Evolutionary conservation across 2,888 invertebrate genomes (phyloP).

Genomic region (Drosophila borealis): DNA sequence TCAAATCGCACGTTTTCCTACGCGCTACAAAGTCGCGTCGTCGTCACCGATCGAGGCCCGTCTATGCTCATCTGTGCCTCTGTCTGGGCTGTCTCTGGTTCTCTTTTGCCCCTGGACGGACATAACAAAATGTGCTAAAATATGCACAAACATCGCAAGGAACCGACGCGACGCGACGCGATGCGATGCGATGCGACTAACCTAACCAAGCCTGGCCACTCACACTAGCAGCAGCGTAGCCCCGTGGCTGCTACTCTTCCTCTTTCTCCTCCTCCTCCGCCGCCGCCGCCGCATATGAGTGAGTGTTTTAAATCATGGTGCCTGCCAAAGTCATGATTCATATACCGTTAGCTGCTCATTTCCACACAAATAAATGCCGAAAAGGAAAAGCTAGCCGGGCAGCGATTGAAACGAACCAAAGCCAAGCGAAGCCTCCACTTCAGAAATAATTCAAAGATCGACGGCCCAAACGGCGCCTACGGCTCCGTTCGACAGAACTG

Average conservation of each 20-base stretch:
- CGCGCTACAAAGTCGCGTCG: conserved; percentile 72
- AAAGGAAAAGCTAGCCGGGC: conserved; percentile 57
- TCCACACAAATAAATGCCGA: conserved; percentile 80
- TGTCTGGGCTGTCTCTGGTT: conserved; percentile 27
- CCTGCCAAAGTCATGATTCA: conserved; percentile 85
- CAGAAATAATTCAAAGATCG: conserved; percentile 61
- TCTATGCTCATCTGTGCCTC: conserved; percentile 30
- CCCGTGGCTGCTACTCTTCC: conserved; percentile 1
- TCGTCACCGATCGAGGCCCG: conserved; percentile 47
- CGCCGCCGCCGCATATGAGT: conserved; percentile 68
- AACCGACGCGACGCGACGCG: conserved; percentile 28
- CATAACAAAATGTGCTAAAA: conserved; percentile 81
- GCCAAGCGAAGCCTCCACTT: conserved; percentile 53
- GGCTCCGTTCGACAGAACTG: conserved; percentile 26
- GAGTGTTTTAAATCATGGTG: conserved; percentile 83
- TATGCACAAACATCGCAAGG: conserved; percentile 78
- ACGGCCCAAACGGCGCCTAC: conserved; percentile 54
- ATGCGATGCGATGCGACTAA: conserved; percentile 24
- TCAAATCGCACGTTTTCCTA: conserved; percentile 80
- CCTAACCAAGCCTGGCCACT: conserved; percentile 48
- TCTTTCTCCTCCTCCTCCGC: conserved; percentile 32
- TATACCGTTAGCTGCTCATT: conserved; percentile 84
- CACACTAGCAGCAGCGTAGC: conserved; percentile 18
- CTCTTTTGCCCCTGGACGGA: conserved; percentile 32
- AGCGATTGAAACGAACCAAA: conserved; percentile 18